Evolutionary conservation across 2,888 invertebrate species (phyloP), one percentile per base, ranked within the genome.

Genomic region (Polymixis flavicincta): DNA sequence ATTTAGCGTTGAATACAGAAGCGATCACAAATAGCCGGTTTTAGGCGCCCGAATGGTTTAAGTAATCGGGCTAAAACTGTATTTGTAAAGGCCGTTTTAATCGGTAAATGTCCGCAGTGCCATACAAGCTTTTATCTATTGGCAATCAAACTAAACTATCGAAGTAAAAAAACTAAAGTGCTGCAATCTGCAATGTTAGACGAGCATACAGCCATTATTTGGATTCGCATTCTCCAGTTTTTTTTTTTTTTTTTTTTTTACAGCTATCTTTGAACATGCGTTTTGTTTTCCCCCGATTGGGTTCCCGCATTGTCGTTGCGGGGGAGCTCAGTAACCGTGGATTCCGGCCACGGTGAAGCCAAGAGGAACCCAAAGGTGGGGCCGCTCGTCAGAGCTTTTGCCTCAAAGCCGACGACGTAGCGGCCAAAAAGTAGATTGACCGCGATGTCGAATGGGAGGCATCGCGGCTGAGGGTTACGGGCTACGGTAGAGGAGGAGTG

Each of bases 81-180:
- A 25, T 78, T 74, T 83, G 69, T 73, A 68, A 60, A 84, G 48
- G 37, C 63, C 32, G 19, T 72, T 71, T 75, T 83, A 76, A 80
- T 83, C 75, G 64, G 25, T 54, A 76, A 84, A 84, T 84, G 76
- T 81, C 64, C 63, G 60, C 60, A 72, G 57, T 25, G 61, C 59
- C 59, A 83, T 84, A 52, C 54, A 66, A 72, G 54, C 74, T 83
- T 81, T 83, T 78, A 82, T 79, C 57, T 83, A 74, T 80, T 64
- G 81, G 69, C 72, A 76, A 83, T 83, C 81, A 72, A 80, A 71
- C 70, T 67, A 71, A 84, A 76, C 70, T 71, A 60, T 75, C 13
- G 17, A 59, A 54, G 66, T 48, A 55, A 70, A 75, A 71, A 71
- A 72, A 57, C 57, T 32, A 63, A 57, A 82, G 64, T 19, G 55